phyloP scores from a whole-genome alignment of 2,113 vertebrate genomes.

The Podarcis muralis region DNA sequence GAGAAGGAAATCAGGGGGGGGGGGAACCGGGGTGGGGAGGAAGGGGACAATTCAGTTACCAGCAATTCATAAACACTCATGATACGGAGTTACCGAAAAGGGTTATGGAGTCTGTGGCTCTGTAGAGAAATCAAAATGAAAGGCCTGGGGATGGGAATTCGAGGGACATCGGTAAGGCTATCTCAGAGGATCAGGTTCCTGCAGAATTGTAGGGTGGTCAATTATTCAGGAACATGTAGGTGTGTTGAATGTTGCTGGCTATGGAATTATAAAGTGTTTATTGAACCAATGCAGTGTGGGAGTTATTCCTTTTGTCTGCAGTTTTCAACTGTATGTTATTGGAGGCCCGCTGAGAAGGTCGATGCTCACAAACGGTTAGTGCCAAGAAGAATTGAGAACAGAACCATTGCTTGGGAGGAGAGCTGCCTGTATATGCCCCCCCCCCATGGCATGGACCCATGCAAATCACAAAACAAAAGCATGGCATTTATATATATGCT shows the following conservation, averaged over 20 bases:
- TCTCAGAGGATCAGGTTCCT: slow-evolving; percentile 63
- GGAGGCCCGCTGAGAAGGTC: slow-evolving; percentile 24
- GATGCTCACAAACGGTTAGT: slow-evolving; percentile 11
- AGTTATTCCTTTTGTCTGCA: slow-evolving; percentile 39
- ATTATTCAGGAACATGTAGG: slow-evolving; percentile 72
- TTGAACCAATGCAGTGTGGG: slow-evolving; percentile 27
- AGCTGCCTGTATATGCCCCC: background rate
- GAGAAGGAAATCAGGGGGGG: slow-evolving; percentile 44
- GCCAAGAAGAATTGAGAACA: slow-evolving; percentile 28
- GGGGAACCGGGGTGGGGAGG: background rate
- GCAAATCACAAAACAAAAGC: background rate
- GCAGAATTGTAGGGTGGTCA: slow-evolving; percentile 62
- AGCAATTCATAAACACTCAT: slow-evolving; percentile 55
- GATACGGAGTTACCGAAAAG: slow-evolving; percentile 64
- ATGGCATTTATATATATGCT: background rate
- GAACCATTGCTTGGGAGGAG: background rate
- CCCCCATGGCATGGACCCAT: background rate
- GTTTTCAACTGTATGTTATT: background rate
- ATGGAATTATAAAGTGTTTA: slow-evolving; percentile 60
- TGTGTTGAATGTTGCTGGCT: slow-evolving; percentile 64
- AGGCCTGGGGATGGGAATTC: slow-evolving; percentile 29
- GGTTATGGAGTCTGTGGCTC: slow-evolving; percentile 53
- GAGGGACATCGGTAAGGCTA: slow-evolving; percentile 58
- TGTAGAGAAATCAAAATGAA: slow-evolving; percentile 59
- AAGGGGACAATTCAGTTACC: slow-evolving; percentile 72